Evolutionary conservation across 2,797 vertebrate genomes (phyloP), one percentile per base, ranked within the genome.

Genomic region (Kryptopterus vitreolus): DNA sequence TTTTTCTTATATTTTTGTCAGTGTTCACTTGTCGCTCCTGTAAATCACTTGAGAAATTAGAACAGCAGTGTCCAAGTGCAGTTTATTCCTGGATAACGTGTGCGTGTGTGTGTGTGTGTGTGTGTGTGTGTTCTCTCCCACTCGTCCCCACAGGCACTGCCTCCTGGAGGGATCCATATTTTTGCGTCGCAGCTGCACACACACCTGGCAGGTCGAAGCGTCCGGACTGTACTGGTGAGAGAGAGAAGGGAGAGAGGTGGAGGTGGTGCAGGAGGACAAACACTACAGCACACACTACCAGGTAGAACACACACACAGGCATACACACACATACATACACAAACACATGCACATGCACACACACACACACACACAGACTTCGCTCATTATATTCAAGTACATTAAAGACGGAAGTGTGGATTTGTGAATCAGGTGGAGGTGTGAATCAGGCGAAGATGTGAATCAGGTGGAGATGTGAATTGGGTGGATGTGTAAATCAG

Each of bases 111-210:
- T 62, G 61, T 35, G 61, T 35, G 53, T 57, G 53, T 57, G 53
- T 57, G 53, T 57, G 22, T 57, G 5, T 57, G 53, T 6, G n/a
- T 24, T 53, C 2, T n/a, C 58, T 53, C 29, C 35, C 52, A 31
- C 26, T n/a, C 26, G 11, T 57, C 59, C 66, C 59, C 68, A 0
- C 77, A 99, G 98, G 96, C 96, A 69, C 90, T 99, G 78, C 96
- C 97, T 0, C 11, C 81, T 1, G 87, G 88, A 0, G 98, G 98
- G 59, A 96, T 99, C 86, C 92, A 81, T 76, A 94, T 99, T 86
- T 99, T 99, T 20, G 98, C 97, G 1, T 99, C 97, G 0, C 98
- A 99, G 92, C 95, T 99, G 69, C 98, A 99, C 92, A 99, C 98
- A 0, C 98, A 99, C 90, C 90, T 98, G 89, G 92, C 96, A 0